Evolutionary conservation across 2,113 vertebrate genomes (phyloP), one percentile per base, ranked within the genome.

Genomic region (Lucifuga dentata): DNA sequence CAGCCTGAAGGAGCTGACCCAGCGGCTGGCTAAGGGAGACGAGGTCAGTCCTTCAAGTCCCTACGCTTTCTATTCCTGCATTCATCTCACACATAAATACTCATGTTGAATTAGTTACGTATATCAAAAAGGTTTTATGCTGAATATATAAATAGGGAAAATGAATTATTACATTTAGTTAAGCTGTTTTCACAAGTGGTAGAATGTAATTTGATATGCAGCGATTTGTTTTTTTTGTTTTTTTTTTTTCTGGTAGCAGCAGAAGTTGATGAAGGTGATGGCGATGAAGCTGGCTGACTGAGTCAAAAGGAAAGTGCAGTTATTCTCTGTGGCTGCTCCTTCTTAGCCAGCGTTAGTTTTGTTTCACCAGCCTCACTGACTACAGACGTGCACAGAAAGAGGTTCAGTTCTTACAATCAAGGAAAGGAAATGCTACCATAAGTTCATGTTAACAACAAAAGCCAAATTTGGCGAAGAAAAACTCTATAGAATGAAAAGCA

Each of bases 21-120:
- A 96, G 53, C 93, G 95, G 2, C 93, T 99, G 85, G 95, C 96
- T 8, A 91, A 95, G 32, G 96, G 94, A 20, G 96, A 98, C 15
- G 97, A 99, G 95, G 98, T 98, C n/a, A n/a, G n/a, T n/a, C n/a
- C n/a, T n/a, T n/a, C n/a, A n/a, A 83, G 94, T 78, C 68, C 33
- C 0, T 19, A 7, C n/a, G 12, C 12, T 8, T 5, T 43, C 17
- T 11, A 13, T 60, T 33, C 11, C 19, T 16, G 55, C 3, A 6
- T 23, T 6, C 7, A 5, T 5, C 23, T 16, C 10, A 1, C 11
- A 32, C 15, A 0, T 19, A 13, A 51, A 11, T 13, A 0, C 21
- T 8, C 3, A 17, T 1, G 24, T n/a, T 9, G 2, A 17, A 58
- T 19, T 3, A 56, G 43, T 49, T 11, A 17, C n/a, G 35, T 8